Evolutionary conservation across 2,888 invertebrate species (phyloP), one percentile per base, ranked within the genome.

Genomic region (Tenthredo distinguenda): DNA sequence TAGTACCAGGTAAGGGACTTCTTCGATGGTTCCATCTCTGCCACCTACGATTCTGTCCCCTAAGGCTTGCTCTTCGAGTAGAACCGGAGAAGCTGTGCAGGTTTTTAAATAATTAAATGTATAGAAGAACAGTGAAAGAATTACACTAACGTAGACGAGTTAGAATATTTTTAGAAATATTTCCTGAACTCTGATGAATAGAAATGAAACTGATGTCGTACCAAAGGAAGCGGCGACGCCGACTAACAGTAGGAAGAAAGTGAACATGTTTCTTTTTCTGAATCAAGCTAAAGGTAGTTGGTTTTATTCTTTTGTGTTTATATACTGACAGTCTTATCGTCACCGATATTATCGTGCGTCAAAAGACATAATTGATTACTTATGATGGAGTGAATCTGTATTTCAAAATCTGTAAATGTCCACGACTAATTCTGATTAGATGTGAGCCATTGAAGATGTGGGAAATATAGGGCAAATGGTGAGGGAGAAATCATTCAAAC

Each of bases 1-100:
- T 0, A 81, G 12, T 79, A 85, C 85, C 85, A 58, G 85, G 40
- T 34, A 85, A 15, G 85, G 85, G 6, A 21, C 47, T 77, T 79
- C 37, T 43, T 79, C 50, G 12, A 85, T 79, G 15, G 26, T 37
- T 74, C 7, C 68, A 34, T 79, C 21, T 21, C 10, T 4, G 15
- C 85, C 85, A 43, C 79, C 79, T n/a, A 85, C 76, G 50, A 85
- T 85, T 40, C 37, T 65, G 5, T 15, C 34, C 6, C 47, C 74
- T 26, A 68, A 2, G 68, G 31, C 31, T 68, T 34, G 31, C 68
- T 68, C 15, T 50, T 31, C 31, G 15, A 50, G 18, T 31, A 31
- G 77, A 77, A 77, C 77, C 77, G 77, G 77, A 15, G 77, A 77
- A 47, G 50, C 77, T 77, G 77, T 40, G 34, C 31, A 55, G 34